Percentiles rank a stretch among this genome's conserved stretches.
Conservation (phyloP, 2,113 vertebrate genomes). For the Mugil cephalus region DNA sequence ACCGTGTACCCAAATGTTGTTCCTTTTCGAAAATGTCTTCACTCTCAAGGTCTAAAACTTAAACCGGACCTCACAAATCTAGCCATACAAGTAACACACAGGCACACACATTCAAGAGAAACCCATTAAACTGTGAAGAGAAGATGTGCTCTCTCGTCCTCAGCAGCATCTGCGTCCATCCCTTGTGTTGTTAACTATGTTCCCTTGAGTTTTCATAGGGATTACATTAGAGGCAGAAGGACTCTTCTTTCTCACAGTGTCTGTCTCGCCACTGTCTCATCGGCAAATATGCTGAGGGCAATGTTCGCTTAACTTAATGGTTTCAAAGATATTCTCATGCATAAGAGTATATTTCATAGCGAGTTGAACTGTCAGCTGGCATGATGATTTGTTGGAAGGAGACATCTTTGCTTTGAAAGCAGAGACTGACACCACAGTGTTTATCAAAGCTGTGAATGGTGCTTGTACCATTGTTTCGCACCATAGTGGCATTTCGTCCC, state of each 20-base stretch:
- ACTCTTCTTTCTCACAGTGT: background rate
- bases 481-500: background rate
- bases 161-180: constrained; percentile 4
- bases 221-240: constrained; percentile 17
- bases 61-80: no score
- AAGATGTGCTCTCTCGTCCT: background rate
- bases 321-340: no score
- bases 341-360: no score
- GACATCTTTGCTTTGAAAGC: background rate
- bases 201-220: constrained; percentile 6
- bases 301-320: no score
- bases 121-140: background rate
- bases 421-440: background rate
- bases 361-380: background rate
- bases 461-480: background rate
- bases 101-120: background rate
- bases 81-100: no score
- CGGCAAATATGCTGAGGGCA: background rate
- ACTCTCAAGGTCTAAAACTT: no score
- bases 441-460: background rate
- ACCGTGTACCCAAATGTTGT: no score
- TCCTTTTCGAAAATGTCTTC: no score
- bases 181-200: background rate
- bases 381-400: background rate
- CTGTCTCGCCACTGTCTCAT: background rate